Base-by-base conservation (phyloP, 2,113 vertebrate genomes). In the Egretta garzetta region DNA sequence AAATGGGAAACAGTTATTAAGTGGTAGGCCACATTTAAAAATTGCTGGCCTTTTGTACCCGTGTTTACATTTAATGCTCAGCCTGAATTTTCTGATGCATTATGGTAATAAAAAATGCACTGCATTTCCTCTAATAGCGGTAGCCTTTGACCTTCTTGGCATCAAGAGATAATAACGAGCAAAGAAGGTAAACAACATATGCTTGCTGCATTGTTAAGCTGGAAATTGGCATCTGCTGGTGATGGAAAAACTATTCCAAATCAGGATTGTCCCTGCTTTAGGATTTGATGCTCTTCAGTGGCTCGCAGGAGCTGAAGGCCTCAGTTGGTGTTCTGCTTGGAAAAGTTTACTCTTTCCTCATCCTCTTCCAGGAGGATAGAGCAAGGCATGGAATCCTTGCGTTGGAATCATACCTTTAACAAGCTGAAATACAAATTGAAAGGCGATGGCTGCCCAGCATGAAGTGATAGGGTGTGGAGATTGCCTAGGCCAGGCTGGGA, bases 41-140 rank as follows among this genome's bases (percentile, higher is more conserved):
- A 92, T 47, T 41, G 4, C 72, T 97, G 91, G 41, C 92, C 93
- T 91, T 82, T 95, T 76, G 95, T 94, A 80, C 79, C 26, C 12
- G 0, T 50, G 60, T 72, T 93, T 97, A 81, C 66, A 39, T 72
- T 75, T 63, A 86, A 63, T 76, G 71, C 50, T 82, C 72, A 86
- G 45, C 15, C 90, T 93, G 90, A 88, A 68, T 96, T 95, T 95
- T 64, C 88, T 92, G 92, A 77, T 91, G 80, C 80, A 90, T 91
- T 95, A 75, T 70, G 62, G 80, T 63, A 86, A 92, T 91, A 93
- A 95, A 95, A 92, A 95, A 83, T 80, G 49, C 35, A 14, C 89
- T 82, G 27, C 64, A 35, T 84, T 81, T 92, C 82, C 74, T 94
- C 84, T 96, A 62, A 79, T 16, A 80, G 84, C 2, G 1, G 56